Evolutionary conservation across 1,140 invertebrate species (phyloP), one percentile per base, ranked within the genome.

Genomic region (Samia ricini): DNA sequence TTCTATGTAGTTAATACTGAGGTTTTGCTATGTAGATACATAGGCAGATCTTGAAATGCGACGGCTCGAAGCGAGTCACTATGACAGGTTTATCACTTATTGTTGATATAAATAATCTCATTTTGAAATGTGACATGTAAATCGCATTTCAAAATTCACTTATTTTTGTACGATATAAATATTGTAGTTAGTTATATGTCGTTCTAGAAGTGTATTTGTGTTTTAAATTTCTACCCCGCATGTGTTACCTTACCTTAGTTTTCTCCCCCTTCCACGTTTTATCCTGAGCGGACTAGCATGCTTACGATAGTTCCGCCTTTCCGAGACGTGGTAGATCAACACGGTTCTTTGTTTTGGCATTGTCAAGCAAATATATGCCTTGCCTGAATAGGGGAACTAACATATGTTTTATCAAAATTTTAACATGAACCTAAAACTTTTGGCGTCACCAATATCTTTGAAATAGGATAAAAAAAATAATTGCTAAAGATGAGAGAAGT

Each of bases 381-480:
- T 88, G 84, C 81, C 84, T 79, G 80, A 86, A 87, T 89, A 88
- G 78, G 76, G 77, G 83, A 81, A 72, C 86, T 87, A 84, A 89
- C 86, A 89, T 10, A 61, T 36, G 4, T 15, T 10, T 64, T 2
- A 23, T 59, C 59, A 36, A 78, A 84, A 79, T 83, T 83, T 63
- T 81, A 81, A 85, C 74, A 63, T 12, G 70, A 61, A 51, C 54
- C 33, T 42, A 15, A 20, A 10, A 60, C 26, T 63, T 81, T 80
- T 77, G 76, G 76, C 68, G 20, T 64, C 20, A 68, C 70, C 74
- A n/a, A 29, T 29, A 29, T 29, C 26, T 10, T 29, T 29, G 6
- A 29, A 0, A 29, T 29, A 2, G 10, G 1, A n/a, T n/a, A n/a
- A n/a, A n/a, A n/a, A n/a, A n/a, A n/a, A n/a, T n/a, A n/a, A n/a